Percentiles rank a stretch among this genome's conserved stretches.
phyloP scores from a whole-genome alignment of 2,113 vertebrate genomes.

The Dipodomys merriami region DNA sequence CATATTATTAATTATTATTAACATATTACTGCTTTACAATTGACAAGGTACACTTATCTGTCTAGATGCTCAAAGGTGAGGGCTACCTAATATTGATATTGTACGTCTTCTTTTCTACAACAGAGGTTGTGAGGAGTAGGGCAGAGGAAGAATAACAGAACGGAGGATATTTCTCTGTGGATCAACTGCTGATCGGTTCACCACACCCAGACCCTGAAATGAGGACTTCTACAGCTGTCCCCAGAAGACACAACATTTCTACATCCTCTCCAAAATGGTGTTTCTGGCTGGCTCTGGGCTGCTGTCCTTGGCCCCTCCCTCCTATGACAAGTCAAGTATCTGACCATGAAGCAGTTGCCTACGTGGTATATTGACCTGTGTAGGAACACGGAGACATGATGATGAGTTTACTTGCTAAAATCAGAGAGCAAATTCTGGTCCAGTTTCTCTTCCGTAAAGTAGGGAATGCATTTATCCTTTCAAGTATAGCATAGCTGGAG shows the following conservation, averaged over 20 bases:
- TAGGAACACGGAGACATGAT: neutral
- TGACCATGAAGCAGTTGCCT: neutral
- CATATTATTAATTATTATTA: neutral
- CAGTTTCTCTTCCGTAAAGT: neutral
- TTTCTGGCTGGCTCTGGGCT: neutral
- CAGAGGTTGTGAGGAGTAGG: neutral
- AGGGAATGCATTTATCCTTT: neutral
- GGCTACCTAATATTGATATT: neutral
- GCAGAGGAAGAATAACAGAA: neutral
- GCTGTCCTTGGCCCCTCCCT: neutral
- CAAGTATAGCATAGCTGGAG: neutral
- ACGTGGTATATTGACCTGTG: neutral
- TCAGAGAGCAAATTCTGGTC: neutral
- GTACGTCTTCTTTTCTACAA: neutral
- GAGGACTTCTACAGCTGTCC: neutral
- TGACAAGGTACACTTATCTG: neutral
- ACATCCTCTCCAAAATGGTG: neutral
- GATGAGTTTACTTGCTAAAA: neutral
- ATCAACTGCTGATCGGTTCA: slow-evolving; percentile 2
- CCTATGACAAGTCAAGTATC: neutral
- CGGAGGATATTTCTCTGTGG: neutral
- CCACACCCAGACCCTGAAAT: neutral
- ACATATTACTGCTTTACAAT: neutral
- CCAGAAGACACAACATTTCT: neutral
- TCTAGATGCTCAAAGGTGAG: neutral